Percentiles rank a stretch among this genome's conserved stretches.
These are phyloP conservation scores for Vandiemenella viatica DNA, from an alignment of 2,888 invertebrate species.

Conservation along the genomic window DNA sequence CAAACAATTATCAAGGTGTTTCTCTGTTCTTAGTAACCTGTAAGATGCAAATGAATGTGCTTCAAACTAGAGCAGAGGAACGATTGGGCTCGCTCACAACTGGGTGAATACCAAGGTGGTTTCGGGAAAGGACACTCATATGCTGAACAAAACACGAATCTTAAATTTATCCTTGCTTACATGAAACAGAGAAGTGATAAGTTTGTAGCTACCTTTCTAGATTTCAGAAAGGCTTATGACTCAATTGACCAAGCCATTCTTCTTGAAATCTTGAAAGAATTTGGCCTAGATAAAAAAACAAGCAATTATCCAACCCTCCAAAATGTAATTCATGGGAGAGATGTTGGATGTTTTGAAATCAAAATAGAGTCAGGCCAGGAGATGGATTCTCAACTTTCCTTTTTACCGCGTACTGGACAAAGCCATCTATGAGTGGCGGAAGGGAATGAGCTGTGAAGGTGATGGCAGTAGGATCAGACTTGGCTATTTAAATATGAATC, in stretches of 20 bases:
- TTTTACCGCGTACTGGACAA: neutral
- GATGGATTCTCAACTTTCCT: too few relatives aligned
- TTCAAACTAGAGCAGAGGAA: neutral
- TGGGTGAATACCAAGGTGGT: too few relatives aligned
- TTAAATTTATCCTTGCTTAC: neutral
- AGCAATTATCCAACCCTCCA: neutral
- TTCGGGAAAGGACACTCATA: too few relatives aligned
- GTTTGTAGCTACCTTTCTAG: neutral
- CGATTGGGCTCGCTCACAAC: too few relatives aligned
- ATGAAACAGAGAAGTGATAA: neutral
- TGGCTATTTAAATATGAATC: neutral
- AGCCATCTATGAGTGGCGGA: neutral
- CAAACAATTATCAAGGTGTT: neutral
- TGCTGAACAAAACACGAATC: neutral
- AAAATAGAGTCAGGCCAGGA: neutral
- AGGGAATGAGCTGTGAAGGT: neutral
- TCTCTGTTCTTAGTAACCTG: neutral
- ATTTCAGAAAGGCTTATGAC: neutral
- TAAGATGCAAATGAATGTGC: neutral
- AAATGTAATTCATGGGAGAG: neutral
- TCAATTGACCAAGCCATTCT: neutral
- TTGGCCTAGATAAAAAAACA: neutral
- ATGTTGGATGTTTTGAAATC: neutral
- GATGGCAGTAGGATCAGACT: neutral
- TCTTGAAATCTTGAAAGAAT: neutral